phyloP scores from a whole-genome alignment of 1,140 invertebrate species.

The Anastatus disparis region DNA sequence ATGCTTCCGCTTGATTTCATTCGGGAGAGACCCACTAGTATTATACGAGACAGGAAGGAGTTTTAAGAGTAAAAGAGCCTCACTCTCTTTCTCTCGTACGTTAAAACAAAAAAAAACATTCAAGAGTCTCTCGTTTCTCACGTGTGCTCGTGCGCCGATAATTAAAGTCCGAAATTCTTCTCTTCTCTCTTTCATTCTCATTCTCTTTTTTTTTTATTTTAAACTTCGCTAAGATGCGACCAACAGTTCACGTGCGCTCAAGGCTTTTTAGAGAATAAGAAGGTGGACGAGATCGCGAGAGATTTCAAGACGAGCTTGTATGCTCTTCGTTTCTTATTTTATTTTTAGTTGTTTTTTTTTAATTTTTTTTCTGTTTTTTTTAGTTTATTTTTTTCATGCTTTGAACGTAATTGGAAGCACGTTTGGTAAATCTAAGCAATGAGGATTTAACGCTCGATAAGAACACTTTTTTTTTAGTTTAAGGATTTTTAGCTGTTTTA shows the following conservation, averaged over 20 bases:
- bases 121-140: conserved; percentile 35
- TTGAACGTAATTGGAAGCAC: conserved; percentile 33
- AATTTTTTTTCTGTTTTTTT: too few species aligned
- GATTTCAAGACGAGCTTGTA: conserved; percentile 7
- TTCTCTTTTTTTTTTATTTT: too few species aligned
- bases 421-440: conserved; percentile 29
- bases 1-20: too few species aligned
- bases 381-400: too few species aligned
- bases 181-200: too few species aligned
- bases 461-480: not conserved
- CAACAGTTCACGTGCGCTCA: not conserved
- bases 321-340: not conserved
- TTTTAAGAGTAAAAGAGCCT: too few species aligned
- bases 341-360: not conserved
- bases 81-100: too few species aligned
- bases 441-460: conserved; percentile 37
- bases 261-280: not conserved
- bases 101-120: too few species aligned
- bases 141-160: conserved; percentile 32
- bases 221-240: not conserved
- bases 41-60: too few species aligned
- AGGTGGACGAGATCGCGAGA: conserved; percentile 36
- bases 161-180: conserved; percentile 40
- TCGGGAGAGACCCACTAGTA: too few species aligned
- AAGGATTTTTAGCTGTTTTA: not conserved